Conservation (phyloP, 2,888 invertebrate genomes). For the Rhimphoctona megacephalus region DNA sequence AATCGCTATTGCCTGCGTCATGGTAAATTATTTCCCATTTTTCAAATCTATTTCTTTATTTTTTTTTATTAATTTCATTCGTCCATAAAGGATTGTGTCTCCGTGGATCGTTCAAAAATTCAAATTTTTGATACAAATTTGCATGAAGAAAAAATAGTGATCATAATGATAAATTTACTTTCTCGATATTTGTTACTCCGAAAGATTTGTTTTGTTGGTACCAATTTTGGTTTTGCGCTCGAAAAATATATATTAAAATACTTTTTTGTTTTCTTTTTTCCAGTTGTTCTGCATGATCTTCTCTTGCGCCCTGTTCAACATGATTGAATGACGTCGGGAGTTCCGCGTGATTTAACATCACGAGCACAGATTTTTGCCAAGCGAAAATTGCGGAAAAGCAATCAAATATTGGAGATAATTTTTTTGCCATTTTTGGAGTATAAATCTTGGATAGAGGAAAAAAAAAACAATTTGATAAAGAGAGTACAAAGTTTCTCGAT, state of each 20-base stretch:
- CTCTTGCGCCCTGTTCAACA: constrained; percentile 93
- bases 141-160: too few species aligned
- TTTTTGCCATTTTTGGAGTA: not conserved
- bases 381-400: not conserved
- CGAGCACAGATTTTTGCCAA: constrained; percentile 13
- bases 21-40: constrained; percentile 87
- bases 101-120: not conserved
- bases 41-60: constrained; percentile 7
- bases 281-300: constrained; percentile 95
- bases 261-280: constrained; percentile 82
- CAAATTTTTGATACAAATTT: too few species aligned
- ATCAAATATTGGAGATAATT: not conserved
- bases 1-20: constrained; percentile 92
- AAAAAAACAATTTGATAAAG: not conserved
- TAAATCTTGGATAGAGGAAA: not conserved
- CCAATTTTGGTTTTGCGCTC: too few species aligned
- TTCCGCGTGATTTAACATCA: constrained; percentile 59
- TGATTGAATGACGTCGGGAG: constrained; percentile 88
- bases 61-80: too few species aligned
- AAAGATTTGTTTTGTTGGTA: too few species aligned
- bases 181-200: too few species aligned
- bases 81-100: too few species aligned
- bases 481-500: not conserved
- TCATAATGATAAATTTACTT: too few species aligned
- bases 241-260: not conserved